These are phyloP conservation scores for Pogonocherus hispidulus DNA, from an alignment of 2,888 invertebrate species.

Conservation along the genomic window DNA sequence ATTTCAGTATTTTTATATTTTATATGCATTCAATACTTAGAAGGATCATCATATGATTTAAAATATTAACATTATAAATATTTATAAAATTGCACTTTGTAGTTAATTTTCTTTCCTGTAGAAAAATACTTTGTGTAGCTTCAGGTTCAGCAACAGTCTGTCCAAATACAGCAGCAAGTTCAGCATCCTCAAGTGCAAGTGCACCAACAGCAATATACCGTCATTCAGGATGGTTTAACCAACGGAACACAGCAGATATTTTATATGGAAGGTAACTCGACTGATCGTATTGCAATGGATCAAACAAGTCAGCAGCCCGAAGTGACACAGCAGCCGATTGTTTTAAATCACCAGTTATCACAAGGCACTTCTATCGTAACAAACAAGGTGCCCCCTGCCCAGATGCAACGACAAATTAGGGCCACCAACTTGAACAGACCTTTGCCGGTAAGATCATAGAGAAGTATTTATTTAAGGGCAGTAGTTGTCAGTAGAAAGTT, in stretches of 20 bases:
- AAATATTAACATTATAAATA: too few relatives aligned
- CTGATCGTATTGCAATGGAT: conserved; percentile 32
- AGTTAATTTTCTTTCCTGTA: too few relatives aligned
- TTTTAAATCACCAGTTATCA: conserved; percentile 43
- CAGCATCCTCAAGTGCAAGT: conserved; percentile 15
- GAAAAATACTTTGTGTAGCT: conserved; percentile 7
- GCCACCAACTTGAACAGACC: background rate
- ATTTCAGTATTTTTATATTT: too few relatives aligned
- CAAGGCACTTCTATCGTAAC: conserved; percentile 26
- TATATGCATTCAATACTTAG: too few relatives aligned
- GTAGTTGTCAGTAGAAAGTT: too few relatives aligned
- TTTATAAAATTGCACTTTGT: too few relatives aligned
- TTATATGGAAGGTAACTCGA: conserved; percentile 32
- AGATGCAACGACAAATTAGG: conserved; percentile 6
- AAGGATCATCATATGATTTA: too few relatives aligned
- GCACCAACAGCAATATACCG: conserved; percentile 38
- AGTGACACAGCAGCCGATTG: conserved; percentile 39
- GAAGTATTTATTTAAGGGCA: too few relatives aligned
- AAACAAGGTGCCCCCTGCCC: background rate
- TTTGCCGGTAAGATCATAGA: too few relatives aligned
- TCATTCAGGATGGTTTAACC: conserved; percentile 42
- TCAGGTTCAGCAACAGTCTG: conserved; percentile 20
- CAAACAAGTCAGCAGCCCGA: conserved; percentile 23
- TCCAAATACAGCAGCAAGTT: conserved; percentile 31
- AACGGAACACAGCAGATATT: conserved; percentile 43